Evolutionary conservation across 2,113 vertebrate genomes (phyloP).

Genomic region (human (Homo sapiens)): GRCh38 chr15:35123501-35124000

Average conservation of each 20-base stretch:
- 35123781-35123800: slow-evolving; percentile 6
- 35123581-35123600: neutral
- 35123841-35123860: neutral
- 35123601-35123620: neutral
- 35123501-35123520: neutral
- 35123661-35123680: neutral
- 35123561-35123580: neutral
- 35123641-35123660: neutral
- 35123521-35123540: neutral
- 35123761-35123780: neutral
- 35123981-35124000: neutral
- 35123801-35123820: neutral
- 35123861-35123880: neutral
- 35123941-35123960: neutral
- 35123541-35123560: neutral
- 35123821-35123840: neutral
- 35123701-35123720: neutral
- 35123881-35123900: neutral
- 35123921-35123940: neutral
- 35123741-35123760: neutral
- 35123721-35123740: slow-evolving; percentile 15
- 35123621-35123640: neutral
- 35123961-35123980: neutral
- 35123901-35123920: slow-evolving; percentile 11
- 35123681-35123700: neutral